Percentiles rank a stretch among this genome's conserved stretches.
phyloP scores from a whole-genome alignment of 1,140 invertebrate genomes.

The Oncopodura yosiiana region DNA sequence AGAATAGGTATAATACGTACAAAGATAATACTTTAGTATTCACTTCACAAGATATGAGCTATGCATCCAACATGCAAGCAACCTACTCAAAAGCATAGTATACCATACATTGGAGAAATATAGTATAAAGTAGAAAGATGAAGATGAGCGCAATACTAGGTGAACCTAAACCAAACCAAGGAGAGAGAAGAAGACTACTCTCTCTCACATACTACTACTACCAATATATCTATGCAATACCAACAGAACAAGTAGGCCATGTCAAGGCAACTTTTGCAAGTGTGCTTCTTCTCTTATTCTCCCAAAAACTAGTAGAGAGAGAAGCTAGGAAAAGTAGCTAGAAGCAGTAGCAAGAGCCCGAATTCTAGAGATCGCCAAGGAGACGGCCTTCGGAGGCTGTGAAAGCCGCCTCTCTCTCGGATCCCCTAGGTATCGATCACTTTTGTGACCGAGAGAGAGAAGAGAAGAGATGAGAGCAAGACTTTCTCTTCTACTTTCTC shows the following conservation, averaged over 20 bases:
- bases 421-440: slow-evolving; percentile 35
- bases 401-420: slow-evolving; percentile 27
- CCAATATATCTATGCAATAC: too few relatives aligned
- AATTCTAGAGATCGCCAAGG: slow-evolving; percentile 26
- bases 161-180: not conserved
- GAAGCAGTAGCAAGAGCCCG: slow-evolving; percentile 4
- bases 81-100: too few relatives aligned
- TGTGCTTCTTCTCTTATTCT: too few relatives aligned
- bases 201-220: not conserved
- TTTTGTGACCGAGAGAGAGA: not conserved
- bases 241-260: too few relatives aligned
- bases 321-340: not conserved
- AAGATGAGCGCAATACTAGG: not conserved
- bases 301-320: not conserved
- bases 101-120: too few relatives aligned
- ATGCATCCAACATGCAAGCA: too few relatives aligned
- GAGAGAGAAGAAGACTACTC: not conserved
- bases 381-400: slow-evolving; percentile 36
- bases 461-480: not conserved
- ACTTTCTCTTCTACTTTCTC: not conserved
- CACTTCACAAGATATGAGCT: too few relatives aligned
- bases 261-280: too few relatives aligned
- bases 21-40: too few relatives aligned
- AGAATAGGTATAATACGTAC: too few relatives aligned
- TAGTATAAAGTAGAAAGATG: not conserved